These are phyloP conservation scores for Teleogryllus oceanicus DNA, from an alignment of 2,888 invertebrate genomes.

Conservation along the genomic window DNA sequence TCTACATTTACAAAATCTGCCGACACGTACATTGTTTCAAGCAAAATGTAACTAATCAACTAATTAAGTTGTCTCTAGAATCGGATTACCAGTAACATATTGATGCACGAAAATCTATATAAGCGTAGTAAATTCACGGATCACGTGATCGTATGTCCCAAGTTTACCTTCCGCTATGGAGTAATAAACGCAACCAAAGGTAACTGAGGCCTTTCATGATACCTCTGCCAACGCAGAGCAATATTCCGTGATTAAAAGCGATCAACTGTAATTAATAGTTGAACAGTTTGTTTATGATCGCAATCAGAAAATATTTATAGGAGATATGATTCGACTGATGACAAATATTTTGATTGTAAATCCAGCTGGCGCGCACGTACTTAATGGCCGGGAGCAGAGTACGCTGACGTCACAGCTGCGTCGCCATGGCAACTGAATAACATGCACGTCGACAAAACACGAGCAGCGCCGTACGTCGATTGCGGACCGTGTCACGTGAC, in stretches of 20 bases:
- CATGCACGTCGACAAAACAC: not conserved
- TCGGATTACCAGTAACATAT: too few species aligned
- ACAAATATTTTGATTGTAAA: slow-evolving; percentile 18
- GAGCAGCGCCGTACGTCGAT: not conserved
- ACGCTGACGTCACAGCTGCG: not conserved
- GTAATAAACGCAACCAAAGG: too few species aligned
- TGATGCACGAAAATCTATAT: too few species aligned
- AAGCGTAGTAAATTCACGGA: too few species aligned
- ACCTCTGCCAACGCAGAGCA: too few species aligned
- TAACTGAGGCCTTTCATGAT: too few species aligned
- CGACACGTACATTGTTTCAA: too few species aligned
- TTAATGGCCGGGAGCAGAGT: not conserved
- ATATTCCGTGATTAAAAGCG: not conserved
- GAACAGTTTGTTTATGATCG: not conserved
- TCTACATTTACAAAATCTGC: too few species aligned
- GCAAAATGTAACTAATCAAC: too few species aligned
- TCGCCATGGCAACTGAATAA: not conserved
- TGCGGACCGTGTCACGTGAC: not conserved
- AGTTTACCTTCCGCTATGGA: too few species aligned
- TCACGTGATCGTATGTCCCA: too few species aligned
- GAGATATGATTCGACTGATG: not conserved
- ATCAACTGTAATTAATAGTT: slow-evolving; percentile 1
- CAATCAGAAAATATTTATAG: not conserved
- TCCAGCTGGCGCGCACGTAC: not conserved
- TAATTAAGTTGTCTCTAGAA: too few species aligned